Evolutionary conservation across 2,113 vertebrate genomes (phyloP), one percentile per base, ranked within the genome.

Genomic region (Phalacrocorax pelagicus): DNA sequence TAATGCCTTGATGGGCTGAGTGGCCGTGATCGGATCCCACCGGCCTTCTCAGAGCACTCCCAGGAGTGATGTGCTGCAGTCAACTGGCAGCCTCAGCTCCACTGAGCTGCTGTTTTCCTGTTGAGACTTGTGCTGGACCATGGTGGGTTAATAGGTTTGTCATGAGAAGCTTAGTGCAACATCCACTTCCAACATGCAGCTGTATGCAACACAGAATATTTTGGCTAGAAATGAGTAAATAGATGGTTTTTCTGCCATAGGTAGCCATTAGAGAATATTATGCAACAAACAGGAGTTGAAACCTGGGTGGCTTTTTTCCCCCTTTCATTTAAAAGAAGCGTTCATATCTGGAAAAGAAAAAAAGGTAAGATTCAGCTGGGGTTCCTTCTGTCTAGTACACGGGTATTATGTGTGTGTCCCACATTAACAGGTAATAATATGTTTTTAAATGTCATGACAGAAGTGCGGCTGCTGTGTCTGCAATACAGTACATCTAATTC

Each of bases 101-200:
- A 7, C 29, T 22, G 36, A 65, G 34, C 23, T 47, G 18, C 47
- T 81, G 22, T 57, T 86, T 72, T 67, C 34, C 47, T 47, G 3
- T 42, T 0, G 0, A 79, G 49, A 21, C 7, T 81, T 75, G 52
- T 7, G 2, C 16, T 36, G 20, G n/a, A 40, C 27, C 6, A 1
- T 8, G 14, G 11, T n/a, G 22, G 44, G 14, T 71, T 79, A 44
- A 36, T 12, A 74, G 9, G 14, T 52, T 92, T 94, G 49, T 22
- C 2, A 1, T 83, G 40, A 14, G 36, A 63, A 82, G 36, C 1
- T 2, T 46, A 62, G 32, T 29, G 73, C 38, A 79, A 12, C 9
- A 47, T 63, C 34, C 44, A 38, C 40, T 83, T 90, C 30, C 55
- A 65, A 20, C 26, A 44, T 62, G 80, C 29, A 75, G 9, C 59